Evolutionary conservation across 2,113 vertebrate species (phyloP), one percentile per base, ranked within the genome.

Genomic region (Nesoenas mayeri): DNA sequence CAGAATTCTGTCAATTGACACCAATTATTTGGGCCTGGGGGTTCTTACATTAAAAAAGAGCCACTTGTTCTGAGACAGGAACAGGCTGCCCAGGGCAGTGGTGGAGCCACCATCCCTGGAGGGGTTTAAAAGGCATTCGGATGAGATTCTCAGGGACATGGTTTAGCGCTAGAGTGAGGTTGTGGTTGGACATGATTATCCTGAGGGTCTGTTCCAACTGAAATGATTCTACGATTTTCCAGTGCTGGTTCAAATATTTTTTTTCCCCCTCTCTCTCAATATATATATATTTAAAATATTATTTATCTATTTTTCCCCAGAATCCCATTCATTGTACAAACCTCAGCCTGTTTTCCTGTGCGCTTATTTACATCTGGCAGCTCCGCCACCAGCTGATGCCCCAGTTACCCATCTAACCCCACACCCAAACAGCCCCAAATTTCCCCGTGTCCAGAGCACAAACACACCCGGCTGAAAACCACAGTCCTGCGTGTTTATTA

Each of bases 401-500:
- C 54, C 16, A 25, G 17, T 16, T 22, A 31, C 42, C 7, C 36
- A 40, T 15, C 28, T 5, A 36, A 17, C 12, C 28, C 40, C 36
- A 54, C 15, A 9, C 32, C 40, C 42, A 48, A 15, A 8, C 7
- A 12, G 32, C 8, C 29, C 60, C 9, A 3, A 1, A 6, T 19
- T 56, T 38, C 5, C 48, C 15, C 1, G 2, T 5, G 6, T n/a
- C 24, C 36, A 12, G 3, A 21, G 24, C 8, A 34, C 1, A 0
- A 14, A 42, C 18, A 11, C 18, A n/a, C 11, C 47, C 32, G 3
- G 6, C 8, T 15, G 36, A 69, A 48, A 62, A 48, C 9, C 8
- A 9, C 21, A 60, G 11, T 2, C 18, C 9, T 31, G 4, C 21
- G 22, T 7, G 11, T 24, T 51, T 73, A 31, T 44, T 28, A 66